Base-by-base conservation (phyloP, 30 jellyfish, hydroid and myxozoan species). In the Clytia hemisphaerica region DNA sequence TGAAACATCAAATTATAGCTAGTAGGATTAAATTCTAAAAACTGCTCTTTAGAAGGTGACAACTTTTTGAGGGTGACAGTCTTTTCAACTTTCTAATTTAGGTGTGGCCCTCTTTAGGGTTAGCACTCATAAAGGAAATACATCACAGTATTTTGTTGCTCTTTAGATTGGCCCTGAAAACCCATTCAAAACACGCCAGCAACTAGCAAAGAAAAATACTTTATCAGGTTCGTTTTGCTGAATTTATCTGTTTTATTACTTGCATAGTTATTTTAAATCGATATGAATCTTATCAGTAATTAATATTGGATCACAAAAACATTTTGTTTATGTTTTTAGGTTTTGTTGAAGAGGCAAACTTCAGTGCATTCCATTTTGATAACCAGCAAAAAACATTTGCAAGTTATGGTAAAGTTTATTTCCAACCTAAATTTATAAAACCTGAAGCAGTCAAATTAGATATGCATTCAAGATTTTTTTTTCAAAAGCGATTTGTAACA, bases 101-200 rank as follows among this genome's bases (percentile, higher is more conserved):
- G n/a, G n/a, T n/a, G n/a, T n/a, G n/a, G n/a, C n/a, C n/a, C n/a
- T n/a, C n/a, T n/a, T n/a, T n/a, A n/a, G n/a, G n/a, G n/a, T n/a
- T n/a, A n/a, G n/a, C n/a, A n/a, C n/a, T n/a, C n/a, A n/a, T n/a
- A n/a, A n/a, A n/a, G n/a, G n/a, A n/a, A n/a, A n/a, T n/a, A n/a
- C n/a, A n/a, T 42, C n/a, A 57, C 70, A 25, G 16, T 29, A 27
- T 24, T 67, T 16, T 44, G 33, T 38, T 4, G 57, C 34, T 4
- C 38, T 44, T 2, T 26, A 90, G 99, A 77, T 85, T 69, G 99
- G 99, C 2, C 99, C 99, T 45, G 84, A 58, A 33, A 78, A 92
- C 47, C 99, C 99, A 0, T 79, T 66, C 57, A 92, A 92, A 69
- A 34, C 96, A 65, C 68, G 80, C 58, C 93, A 82, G 58, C 95